Percentiles rank a stretch among this genome's conserved stretches.
Evolutionary conservation across 1,140 invertebrate genomes (phyloP).

Genomic region (Periplaneta americana): DNA sequence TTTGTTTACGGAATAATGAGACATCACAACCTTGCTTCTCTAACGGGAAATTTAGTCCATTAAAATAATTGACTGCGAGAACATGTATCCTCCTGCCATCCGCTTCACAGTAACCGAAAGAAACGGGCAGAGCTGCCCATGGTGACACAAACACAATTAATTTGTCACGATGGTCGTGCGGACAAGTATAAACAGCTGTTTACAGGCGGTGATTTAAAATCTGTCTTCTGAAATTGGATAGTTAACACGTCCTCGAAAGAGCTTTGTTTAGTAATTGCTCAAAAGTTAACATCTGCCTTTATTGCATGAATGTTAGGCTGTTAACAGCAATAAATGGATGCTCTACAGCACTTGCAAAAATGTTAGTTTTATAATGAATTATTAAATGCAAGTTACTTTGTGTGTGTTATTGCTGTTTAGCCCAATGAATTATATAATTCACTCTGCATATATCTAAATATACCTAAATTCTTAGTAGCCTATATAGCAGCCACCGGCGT

Average conservation of each 20-base stretch:
- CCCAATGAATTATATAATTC: too few species aligned
- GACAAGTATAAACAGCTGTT: neutral
- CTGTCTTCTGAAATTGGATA: neutral
- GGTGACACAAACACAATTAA: neutral
- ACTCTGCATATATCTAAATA: too few species aligned
- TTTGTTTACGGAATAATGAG: neutral
- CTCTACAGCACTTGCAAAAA: too few species aligned
- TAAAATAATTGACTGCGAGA: neutral
- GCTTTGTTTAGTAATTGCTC: neutral
- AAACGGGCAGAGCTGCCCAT: neutral
- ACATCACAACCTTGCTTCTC: neutral
- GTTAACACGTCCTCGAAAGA: neutral
- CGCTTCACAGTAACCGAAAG: neutral
- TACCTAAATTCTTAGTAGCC: too few species aligned
- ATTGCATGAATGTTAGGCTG: neutral
- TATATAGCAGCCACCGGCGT: too few species aligned
- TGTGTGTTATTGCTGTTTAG: too few species aligned
- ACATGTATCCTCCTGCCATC: neutral
- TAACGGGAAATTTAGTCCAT: neutral
- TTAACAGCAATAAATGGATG: too few species aligned
- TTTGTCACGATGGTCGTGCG: neutral
- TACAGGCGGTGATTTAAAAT: neutral
- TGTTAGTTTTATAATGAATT: too few species aligned
- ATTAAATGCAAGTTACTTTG: too few species aligned
- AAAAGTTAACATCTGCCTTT: neutral